These are phyloP conservation scores for Stegophylla sp. DNA, from an alignment of 2,888 invertebrate species.

Conservation along the genomic window DNA sequence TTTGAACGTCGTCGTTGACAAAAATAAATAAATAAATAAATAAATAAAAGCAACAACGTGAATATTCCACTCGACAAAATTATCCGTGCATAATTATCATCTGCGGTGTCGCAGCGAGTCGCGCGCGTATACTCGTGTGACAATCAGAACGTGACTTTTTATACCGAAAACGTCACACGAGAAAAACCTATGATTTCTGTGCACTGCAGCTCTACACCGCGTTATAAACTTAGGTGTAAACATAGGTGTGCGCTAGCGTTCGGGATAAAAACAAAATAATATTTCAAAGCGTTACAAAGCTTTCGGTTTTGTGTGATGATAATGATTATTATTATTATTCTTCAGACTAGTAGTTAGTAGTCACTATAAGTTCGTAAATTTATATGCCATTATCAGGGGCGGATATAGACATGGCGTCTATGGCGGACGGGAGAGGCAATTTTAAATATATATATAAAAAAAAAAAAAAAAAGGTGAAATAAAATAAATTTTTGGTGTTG, in stretches of 20 bases:
- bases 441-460: too few species aligned
- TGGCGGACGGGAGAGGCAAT: too few species aligned
- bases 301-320: neutral
- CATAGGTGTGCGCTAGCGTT: neutral
- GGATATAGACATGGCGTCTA: too few species aligned
- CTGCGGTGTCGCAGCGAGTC: slow-evolving; percentile 19
- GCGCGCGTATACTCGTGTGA: slow-evolving; percentile 7
- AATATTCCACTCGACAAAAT: slow-evolving; percentile 37
- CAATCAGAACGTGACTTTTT: slow-evolving; percentile 54
- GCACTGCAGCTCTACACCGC: too few species aligned
- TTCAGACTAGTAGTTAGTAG: too few species aligned
- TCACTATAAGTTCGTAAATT: too few species aligned
- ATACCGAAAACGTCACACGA: neutral
- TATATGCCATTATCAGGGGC: too few species aligned
- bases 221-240: too few species aligned
- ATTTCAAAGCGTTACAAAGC: neutral
- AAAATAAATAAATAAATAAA: too few species aligned
- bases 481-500: too few species aligned
- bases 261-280: neutral
- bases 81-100: slow-evolving; percentile 41
- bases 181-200: neutral
- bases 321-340: neutral
- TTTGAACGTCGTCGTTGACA: neutral
- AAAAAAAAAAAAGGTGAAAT: too few species aligned
- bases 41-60: slow-evolving; percentile 19